Conservation (phyloP, 1,140 invertebrate genomes). For the Mizuhopecten yessoensis region DNA sequence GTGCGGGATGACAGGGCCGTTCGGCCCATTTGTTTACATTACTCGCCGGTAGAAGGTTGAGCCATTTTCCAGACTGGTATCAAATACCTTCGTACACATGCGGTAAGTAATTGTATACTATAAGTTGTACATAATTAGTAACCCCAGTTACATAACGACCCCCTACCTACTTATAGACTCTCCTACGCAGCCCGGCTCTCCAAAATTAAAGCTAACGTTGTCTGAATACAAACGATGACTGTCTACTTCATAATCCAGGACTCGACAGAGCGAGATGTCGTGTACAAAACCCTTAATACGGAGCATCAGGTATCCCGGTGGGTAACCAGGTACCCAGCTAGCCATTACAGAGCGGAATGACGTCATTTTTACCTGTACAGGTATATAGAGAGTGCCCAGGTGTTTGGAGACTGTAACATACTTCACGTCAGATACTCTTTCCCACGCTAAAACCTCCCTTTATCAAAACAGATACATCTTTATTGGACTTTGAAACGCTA, state of each 20-base stretch:
- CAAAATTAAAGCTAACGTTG: neutral
- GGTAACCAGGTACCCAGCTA: neutral
- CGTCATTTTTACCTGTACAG: conserved; percentile 37
- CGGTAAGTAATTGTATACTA: neutral
- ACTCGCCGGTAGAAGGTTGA: neutral
- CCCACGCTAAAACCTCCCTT: neutral
- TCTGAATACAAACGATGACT: neutral
- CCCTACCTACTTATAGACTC: neutral
- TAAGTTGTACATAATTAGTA: neutral
- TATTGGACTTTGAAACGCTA: neutral
- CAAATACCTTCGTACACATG: neutral
- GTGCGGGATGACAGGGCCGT: neutral
- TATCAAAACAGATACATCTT: conserved; percentile 2
- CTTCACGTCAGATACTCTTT: neutral
- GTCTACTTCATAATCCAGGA: neutral
- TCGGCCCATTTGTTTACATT: neutral
- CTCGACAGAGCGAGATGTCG: neutral
- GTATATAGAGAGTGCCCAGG: neutral
- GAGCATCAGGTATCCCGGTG: neutral
- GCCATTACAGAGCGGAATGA: neutral
- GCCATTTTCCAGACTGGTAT: neutral
- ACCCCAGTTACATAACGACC: neutral
- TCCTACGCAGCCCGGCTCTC: neutral
- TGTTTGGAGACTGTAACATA: neutral
- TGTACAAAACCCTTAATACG: too few species aligned